Percentiles rank a stretch among this genome's conserved stretches.
Conservation (phyloP, 2,797 vertebrate species). For the Diglossa cyanea region DNA sequence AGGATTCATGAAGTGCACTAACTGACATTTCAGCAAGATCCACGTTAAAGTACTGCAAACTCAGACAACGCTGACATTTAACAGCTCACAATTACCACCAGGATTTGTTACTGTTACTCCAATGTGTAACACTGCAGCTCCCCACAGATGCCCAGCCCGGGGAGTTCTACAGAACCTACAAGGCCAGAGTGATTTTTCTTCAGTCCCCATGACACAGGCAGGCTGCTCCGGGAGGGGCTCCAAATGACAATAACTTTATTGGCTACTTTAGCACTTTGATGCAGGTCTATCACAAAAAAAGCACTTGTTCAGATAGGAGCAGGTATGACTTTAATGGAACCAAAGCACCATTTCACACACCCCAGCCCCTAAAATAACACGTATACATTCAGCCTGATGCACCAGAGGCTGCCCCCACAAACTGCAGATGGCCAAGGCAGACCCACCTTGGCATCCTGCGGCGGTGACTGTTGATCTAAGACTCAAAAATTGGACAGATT, state of each 20-base stretch:
- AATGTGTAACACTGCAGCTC: not conserved
- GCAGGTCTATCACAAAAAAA: not conserved
- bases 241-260: not conserved
- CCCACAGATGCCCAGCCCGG: not conserved
- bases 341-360: not conserved
- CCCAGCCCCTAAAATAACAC: not conserved
- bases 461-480: not conserved
- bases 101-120: not conserved
- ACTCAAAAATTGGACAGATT: not conserved
- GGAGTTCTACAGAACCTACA: not conserved
- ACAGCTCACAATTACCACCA: not conserved
- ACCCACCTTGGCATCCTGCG: not conserved
- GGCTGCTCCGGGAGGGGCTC: accelerated
- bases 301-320: not conserved
- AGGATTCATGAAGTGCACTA: not conserved
- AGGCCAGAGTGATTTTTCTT: not conserved
- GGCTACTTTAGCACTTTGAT: not conserved
- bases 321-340: not conserved
- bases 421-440: not conserved
- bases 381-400: accelerated
- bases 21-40: not conserved
- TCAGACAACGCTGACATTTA: not conserved
- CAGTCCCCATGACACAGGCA: accelerated
- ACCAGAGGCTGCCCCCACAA: not conserved
- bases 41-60: not conserved